These are phyloP conservation scores for Mesopsocus fuscifrons DNA, from an alignment of 2,888 invertebrate genomes.

Conservation along the genomic window DNA sequence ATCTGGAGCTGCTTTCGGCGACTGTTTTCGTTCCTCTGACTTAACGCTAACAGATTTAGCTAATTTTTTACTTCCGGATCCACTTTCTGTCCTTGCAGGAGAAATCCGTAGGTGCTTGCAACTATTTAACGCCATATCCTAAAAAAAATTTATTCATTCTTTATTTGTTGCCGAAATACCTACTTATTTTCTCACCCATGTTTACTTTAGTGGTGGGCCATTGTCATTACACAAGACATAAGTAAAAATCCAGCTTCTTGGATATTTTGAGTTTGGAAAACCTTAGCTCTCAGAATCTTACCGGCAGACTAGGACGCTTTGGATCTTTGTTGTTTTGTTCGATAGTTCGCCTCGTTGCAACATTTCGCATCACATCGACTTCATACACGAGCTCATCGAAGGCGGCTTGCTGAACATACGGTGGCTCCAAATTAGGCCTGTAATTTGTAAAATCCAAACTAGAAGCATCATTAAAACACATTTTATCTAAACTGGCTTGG, in stretches of 20 bases:
- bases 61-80: conserved; percentile 8
- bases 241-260: too few species aligned
- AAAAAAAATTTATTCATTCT: conserved; percentile 11
- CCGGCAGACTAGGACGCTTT: conserved; percentile 25
- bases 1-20: background rate
- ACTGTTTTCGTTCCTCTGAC: background rate
- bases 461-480: conserved; percentile 14
- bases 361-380: conserved; percentile 66
- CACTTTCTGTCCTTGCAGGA: conserved; percentile 4
- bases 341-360: conserved; percentile 36
- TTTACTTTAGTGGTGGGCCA: too few species aligned
- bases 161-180: background rate
- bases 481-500: background rate
- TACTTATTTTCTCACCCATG: too few species aligned
- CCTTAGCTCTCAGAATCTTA: too few species aligned
- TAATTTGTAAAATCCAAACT: conserved; percentile 18
- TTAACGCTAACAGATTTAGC: conserved; percentile 6
- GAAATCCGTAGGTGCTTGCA: conserved; percentile 11
- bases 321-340: conserved; percentile 16
- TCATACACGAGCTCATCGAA: conserved; percentile 65
- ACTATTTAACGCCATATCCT: conserved; percentile 17
- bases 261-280: too few species aligned
- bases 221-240: too few species aligned
- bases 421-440: conserved; percentile 48
- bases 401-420: conserved; percentile 67